phyloP scores from a whole-genome alignment of 2,888 invertebrate species.

The Drosophila colorata region DNA sequence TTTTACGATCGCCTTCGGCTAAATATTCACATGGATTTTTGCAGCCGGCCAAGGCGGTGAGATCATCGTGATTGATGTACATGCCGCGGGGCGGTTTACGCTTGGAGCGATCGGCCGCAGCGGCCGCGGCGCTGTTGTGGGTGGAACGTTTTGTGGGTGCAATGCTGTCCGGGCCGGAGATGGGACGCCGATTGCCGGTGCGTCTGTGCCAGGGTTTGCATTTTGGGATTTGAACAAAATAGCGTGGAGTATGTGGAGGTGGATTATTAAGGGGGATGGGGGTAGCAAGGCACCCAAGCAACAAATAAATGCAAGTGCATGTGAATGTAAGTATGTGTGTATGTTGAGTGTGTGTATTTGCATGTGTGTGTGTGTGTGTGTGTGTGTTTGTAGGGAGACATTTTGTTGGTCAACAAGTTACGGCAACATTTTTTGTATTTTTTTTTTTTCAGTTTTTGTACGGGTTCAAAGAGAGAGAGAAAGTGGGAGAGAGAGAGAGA shows the following conservation, averaged over 20 bases:
- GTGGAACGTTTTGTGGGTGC: constrained; percentile 83
- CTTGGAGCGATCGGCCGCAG: constrained; percentile 87
- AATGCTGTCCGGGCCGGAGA: constrained; percentile 88
- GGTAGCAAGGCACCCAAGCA: constrained; percentile 14
- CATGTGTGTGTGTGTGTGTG: not conserved
- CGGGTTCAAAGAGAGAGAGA: constrained; percentile 15
- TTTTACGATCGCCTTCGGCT: constrained; percentile 96
- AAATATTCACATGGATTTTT: constrained; percentile 90
- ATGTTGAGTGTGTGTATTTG: constrained; percentile 11
- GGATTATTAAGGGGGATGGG: not conserved
- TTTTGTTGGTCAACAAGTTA: constrained; percentile 24
- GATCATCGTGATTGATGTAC: constrained; percentile 98
- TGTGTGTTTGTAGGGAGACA: constrained; percentile 1
- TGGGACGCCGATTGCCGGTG: constrained; percentile 92
- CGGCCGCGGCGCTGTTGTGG: constrained; percentile 76
- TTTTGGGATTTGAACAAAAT: too few species aligned
- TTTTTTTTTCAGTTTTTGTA: constrained; percentile 19
- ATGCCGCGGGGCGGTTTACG: constrained; percentile 98
- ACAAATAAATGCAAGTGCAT: constrained; percentile 14
- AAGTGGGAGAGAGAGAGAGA: constrained; percentile 41
- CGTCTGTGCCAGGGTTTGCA: constrained; percentile 86
- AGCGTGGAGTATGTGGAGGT: not conserved
- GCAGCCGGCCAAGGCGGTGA: constrained; percentile 92
- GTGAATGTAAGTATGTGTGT: not conserved
- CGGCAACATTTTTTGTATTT: constrained; percentile 25